Conservation (phyloP, 2,888 invertebrate genomes). For the Stegana nigrithorax region DNA sequence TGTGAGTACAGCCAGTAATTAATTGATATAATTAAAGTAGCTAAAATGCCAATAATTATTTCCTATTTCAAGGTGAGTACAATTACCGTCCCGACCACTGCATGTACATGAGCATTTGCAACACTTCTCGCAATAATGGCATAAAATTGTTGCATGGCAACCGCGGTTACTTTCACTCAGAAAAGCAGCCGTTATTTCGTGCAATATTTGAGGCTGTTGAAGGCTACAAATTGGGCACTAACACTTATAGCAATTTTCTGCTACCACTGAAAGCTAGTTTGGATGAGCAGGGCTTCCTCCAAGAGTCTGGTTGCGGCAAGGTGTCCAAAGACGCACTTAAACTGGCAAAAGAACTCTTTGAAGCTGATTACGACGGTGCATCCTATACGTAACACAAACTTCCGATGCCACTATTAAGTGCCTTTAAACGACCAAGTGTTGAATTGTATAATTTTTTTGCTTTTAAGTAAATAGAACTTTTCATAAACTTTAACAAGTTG, state of each 20-base stretch:
- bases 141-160: constrained; percentile 91
- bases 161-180: constrained; percentile 84
- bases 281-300: constrained; percentile 71
- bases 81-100: constrained; percentile 97
- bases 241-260: constrained; percentile 54
- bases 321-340: constrained; percentile 71
- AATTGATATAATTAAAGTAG: too few species aligned
- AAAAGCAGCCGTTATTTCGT: constrained; percentile 87
- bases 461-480: too few species aligned
- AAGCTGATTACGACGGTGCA: constrained; percentile 51
- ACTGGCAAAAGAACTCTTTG: constrained; percentile 67
- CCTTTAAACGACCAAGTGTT: neutral
- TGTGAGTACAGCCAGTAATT: too few species aligned
- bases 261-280: constrained; percentile 64
- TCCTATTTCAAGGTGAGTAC: too few species aligned
- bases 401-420: neutral
- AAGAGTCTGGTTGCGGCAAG: constrained; percentile 77
- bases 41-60: too few species aligned
- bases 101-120: constrained; percentile 92
- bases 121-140: constrained; percentile 72
- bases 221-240: constrained; percentile 73
- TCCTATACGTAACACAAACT: neutral
- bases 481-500: too few species aligned
- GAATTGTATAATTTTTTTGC: too few species aligned
- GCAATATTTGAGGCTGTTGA: constrained; percentile 73